Percentiles rank a stretch among this genome's conserved stretches.
Conservation (phyloP, 2,797 vertebrate genomes). For the Zalophus californianus region DNA sequence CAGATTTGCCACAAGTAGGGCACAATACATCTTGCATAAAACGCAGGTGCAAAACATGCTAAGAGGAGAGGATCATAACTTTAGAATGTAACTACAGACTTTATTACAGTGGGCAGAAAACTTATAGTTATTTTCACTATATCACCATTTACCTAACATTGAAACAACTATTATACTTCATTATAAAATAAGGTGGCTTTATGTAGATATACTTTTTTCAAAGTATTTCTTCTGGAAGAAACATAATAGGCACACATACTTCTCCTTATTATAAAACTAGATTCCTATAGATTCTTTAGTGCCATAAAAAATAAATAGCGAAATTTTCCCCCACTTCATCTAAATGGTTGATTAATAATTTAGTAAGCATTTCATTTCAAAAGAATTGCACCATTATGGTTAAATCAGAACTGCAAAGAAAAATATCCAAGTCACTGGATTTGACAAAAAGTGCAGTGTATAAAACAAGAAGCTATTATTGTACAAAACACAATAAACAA, state of each 20-base stretch:
- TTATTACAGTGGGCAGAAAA: background rate
- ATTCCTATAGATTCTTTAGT: conserved; percentile 38
- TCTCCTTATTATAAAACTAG: conserved; percentile 6
- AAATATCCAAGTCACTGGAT: conserved; percentile 2
- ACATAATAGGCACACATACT: background rate
- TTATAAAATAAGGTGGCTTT: conserved; percentile 16
- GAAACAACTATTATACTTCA: background rate
- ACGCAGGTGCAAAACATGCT: conserved; percentile 39
- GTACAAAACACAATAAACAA: background rate
- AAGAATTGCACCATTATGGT: conserved; percentile 36
- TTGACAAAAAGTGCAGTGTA: conserved; percentile 32
- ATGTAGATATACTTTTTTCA: background rate
- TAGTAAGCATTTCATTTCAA: conserved; percentile 29
- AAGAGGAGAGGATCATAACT: background rate
- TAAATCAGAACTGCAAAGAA: conserved; percentile 64
- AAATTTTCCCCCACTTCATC: background rate
- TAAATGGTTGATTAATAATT: conserved; percentile 25
- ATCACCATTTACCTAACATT: conserved; percentile 18
- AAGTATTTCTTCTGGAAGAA: conserved; percentile 31
- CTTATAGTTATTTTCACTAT: background rate
- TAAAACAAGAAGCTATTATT: conserved; percentile 49
- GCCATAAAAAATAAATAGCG: conserved; percentile 50
- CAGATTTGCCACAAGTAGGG: conserved; percentile 47
- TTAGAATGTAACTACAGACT: background rate
- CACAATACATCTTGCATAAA: conserved; percentile 4